Evolutionary conservation across 2,888 invertebrate species (phyloP), one percentile per base, ranked within the genome.

Genomic region (Ormia ochracea): DNA sequence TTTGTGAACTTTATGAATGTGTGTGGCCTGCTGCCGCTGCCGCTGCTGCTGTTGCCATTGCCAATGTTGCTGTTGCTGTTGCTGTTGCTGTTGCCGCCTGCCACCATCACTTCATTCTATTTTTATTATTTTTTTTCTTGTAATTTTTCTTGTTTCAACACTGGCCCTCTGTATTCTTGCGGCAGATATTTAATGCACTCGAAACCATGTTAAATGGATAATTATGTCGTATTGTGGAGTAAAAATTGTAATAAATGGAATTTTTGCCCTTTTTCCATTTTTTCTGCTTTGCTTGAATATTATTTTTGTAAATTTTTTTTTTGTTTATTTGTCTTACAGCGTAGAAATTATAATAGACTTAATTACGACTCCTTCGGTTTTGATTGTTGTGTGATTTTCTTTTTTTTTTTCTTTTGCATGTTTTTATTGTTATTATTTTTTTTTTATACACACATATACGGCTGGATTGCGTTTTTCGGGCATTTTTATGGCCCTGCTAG

Each of bases 191-290:
- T 76, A 76, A 80, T 80, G 76, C 68, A 76, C 80, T 80, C 61
- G 31, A 63, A 80, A 73, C 56, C 72, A 72, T 68, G 72, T 80
- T 76, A 76, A 80, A 80, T 80, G 72, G 80, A 80, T 80, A 80
- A 80, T 80, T 80, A 80, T 80, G 80, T 80, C 80, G 80, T 80
- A 73, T 80, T 80, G 75, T 76, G 80, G 76, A 31, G 23, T 41
- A 68, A 50, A 58, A 80, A 38, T 56, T 70, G 75, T 76, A 73
- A 73, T 76, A 80, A 80, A 80, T 76, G 79, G 69, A 58, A 52
- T 59, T 78, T 69, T 74, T 58, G 36, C 33, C 74, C 50, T 50
- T 65, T 69, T 63, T 50, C 9, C 5, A 26, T 19, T 38, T 10
- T 17, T 12, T 41, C 4, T 43, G 10, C 33, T 23, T 54, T 21